Conservation (phyloP, 2,113 vertebrate species). For the Cebidichthys violaceus region DNA sequence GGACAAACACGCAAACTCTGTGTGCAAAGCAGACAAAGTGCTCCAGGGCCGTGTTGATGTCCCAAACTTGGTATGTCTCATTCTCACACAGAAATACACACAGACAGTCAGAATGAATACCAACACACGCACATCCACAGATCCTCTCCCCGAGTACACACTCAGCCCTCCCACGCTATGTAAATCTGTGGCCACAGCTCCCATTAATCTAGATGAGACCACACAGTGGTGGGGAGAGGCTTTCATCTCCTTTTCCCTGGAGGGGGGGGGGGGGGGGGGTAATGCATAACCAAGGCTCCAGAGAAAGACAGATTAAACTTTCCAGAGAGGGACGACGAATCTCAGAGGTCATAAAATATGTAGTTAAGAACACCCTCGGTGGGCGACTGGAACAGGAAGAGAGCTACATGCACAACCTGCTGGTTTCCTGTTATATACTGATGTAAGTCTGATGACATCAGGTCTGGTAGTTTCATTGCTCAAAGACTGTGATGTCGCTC, state of each 20-base stretch:
- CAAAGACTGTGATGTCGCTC: not conserved
- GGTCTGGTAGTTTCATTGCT: not conserved
- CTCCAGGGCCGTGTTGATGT: slow-evolving; percentile 18
- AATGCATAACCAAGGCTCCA: slow-evolving; percentile 32
- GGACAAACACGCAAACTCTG: slow-evolving; percentile 33
- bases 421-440: not conserved
- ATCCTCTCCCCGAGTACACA: slow-evolving; percentile 4
- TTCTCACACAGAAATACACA: not conserved
- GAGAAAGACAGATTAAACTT: slow-evolving; percentile 54
- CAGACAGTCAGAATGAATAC: not conserved
- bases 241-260: slow-evolving; percentile 46
- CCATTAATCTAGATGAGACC: slow-evolving; percentile 60
- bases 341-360: slow-evolving; percentile 63
- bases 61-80: slow-evolving; percentile 5
- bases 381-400: not conserved
- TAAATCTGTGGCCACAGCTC: slow-evolving; percentile 47
- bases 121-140: not conserved
- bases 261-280: not conserved
- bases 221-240: slow-evolving; percentile 34
- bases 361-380: slow-evolving; percentile 27
- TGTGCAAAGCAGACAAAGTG: slow-evolving; percentile 17
- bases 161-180: slow-evolving; percentile 47
- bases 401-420: not conserved
- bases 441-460: not conserved
- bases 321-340: slow-evolving; percentile 39